Evolutionary conservation across 1,140 invertebrate species (phyloP).

Genomic region (Physella acuta): DNA sequence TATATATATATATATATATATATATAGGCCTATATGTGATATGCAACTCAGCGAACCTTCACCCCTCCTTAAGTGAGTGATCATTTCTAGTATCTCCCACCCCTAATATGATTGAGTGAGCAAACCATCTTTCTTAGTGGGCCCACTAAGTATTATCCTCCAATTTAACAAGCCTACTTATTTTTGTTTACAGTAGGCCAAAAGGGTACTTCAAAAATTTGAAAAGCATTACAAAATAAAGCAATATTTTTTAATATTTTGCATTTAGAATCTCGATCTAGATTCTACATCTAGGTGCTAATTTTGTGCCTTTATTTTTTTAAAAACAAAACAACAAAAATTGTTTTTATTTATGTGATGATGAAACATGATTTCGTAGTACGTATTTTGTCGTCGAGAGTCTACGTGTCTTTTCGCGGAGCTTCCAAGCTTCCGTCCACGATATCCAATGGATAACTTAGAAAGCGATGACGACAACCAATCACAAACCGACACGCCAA

Average conservation of each 20-base stretch:
- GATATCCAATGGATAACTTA: constrained; percentile 24
- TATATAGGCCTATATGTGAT: too few relatives aligned
- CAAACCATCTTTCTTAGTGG: too few relatives aligned
- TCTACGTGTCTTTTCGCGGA: constrained; percentile 27
- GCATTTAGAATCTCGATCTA: neutral
- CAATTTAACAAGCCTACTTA: too few relatives aligned
- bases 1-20: too few relatives aligned
- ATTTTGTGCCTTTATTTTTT: too few relatives aligned
- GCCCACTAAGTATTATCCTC: too few relatives aligned
- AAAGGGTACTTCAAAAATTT: neutral
- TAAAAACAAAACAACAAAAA: too few relatives aligned
- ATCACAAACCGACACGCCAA: constrained; percentile 29
- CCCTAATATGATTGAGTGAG: too few relatives aligned
- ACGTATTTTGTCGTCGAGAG: constrained; percentile 5
- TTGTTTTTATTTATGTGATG: neutral
- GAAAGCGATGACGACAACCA: constrained; percentile 26
- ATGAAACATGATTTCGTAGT: neutral
- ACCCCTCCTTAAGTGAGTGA: too few relatives aligned
- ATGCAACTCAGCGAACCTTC: too few relatives aligned
- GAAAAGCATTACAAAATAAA: constrained; percentile 7
- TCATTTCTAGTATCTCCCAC: too few relatives aligned
- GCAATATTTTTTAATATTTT: neutral
- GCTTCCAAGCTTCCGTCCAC: constrained; percentile 9
- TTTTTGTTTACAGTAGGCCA: too few relatives aligned
- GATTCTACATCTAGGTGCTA: neutral